These are phyloP conservation scores for Erpetoichthys calabaricus DNA, from an alignment of 2,797 vertebrate genomes.

Conservation along the genomic window DNA sequence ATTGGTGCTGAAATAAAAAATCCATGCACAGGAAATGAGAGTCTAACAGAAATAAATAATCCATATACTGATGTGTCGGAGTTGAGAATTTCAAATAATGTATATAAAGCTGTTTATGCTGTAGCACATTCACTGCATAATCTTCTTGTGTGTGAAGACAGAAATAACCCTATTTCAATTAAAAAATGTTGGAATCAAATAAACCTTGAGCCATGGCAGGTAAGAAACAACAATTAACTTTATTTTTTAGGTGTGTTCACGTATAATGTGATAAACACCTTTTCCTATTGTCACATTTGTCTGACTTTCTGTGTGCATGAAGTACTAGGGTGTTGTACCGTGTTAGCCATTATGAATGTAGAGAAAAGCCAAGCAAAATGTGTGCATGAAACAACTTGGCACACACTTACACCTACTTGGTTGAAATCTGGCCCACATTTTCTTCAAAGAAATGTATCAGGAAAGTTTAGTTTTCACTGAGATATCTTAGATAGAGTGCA, in stretches of 20 bases:
- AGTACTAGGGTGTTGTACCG: too few species aligned
- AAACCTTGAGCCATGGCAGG: slow-evolving; percentile 10
- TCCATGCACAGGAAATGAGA: slow-evolving; percentile 18
- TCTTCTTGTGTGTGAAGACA: neutral
- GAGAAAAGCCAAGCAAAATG: too few species aligned
- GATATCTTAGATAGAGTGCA: too few species aligned
- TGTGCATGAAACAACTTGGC: neutral
- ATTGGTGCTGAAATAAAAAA: neutral
- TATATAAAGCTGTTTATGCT: slow-evolving; percentile 14
- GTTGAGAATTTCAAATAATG: slow-evolving; percentile 12
- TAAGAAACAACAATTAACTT: neutral
- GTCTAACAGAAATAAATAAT: slow-evolving; percentile 5
- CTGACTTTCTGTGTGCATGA: neutral
- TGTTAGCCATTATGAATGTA: too few species aligned
- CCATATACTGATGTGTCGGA: slow-evolving; percentile 11
- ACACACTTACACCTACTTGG: too few species aligned
- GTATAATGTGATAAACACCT: neutral
- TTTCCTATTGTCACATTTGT: neutral
- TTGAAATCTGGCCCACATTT: too few species aligned
- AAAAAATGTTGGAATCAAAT: slow-evolving; percentile 2
- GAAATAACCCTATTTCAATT: slow-evolving; percentile 5
- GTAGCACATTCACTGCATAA: slow-evolving; percentile 11
- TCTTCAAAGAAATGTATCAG: too few species aligned
- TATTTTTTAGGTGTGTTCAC: neutral
- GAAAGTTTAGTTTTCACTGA: too few species aligned